Evolutionary conservation across 23 tunicate species (phyloP), one percentile per base, ranked within the genome.

Genomic region (Corella eumyota): DNA sequence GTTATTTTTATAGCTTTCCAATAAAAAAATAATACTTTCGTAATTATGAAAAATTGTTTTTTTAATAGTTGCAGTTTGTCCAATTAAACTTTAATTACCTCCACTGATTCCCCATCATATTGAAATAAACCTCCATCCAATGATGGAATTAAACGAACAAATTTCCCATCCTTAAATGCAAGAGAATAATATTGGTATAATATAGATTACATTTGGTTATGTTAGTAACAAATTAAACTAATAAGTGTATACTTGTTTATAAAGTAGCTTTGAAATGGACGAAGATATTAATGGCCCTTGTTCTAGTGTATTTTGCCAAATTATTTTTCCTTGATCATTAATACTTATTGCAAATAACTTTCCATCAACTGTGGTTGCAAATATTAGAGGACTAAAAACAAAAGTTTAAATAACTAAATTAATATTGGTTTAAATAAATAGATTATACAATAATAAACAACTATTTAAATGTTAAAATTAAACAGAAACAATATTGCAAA

Each of bases 351-450:
- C 90, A 11, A 91, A 62, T 6, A 81, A 32, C 50, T 74, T 90
- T 19, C 97, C 97, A 80, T 80, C 97, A 47, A 90, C 54, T n/a
- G 97, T 90, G 35, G 77, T 60, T 0, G 76, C 91, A 45, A 90
- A 57, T 1, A 88, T 44, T 15, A 88, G 20, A 34, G 74, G 88
- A 6, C 90, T 71, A 36, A 51, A 44, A 60, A n/a, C n/a, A n/a
- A n/a, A n/a, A n/a, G n/a, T n/a, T n/a, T n/a, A n/a, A n/a, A n/a
- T n/a, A n/a, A n/a, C n/a, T n/a, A n/a, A n/a, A n/a, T n/a, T n/a
- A n/a, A n/a, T n/a, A n/a, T n/a, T n/a, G n/a, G n/a, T n/a, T n/a
- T n/a, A n/a, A n/a, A n/a, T n/a, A n/a, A n/a, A n/a, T n/a, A n/a
- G n/a, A n/a, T n/a, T n/a, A n/a, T n/a, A n/a, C n/a, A n/a, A n/a